Evolutionary conservation across 1,140 invertebrate species (phyloP).

Genomic region (Stratiolaelaps scimitus): DNA sequence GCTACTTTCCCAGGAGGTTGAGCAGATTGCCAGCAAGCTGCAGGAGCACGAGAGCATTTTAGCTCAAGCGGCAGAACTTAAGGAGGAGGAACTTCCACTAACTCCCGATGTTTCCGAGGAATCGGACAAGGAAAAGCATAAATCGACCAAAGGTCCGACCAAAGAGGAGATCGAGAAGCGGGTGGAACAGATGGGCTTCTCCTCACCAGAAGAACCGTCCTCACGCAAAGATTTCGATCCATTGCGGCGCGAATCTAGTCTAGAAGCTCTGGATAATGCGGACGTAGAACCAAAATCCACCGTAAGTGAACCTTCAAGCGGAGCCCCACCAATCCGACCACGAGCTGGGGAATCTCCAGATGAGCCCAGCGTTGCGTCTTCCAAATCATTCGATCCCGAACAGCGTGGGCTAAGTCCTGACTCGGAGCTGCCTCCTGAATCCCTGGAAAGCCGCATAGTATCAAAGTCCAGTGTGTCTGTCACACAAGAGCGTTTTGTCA

Average conservation of each 20-base stretch:
- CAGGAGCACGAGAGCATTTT: slow-evolving; percentile 15
- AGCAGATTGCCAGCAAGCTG: slow-evolving; percentile 18
- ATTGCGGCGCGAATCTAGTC: not conserved
- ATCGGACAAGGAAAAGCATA: not conserved
- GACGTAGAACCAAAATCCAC: not conserved
- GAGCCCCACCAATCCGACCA: not conserved
- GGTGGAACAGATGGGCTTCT: slow-evolving; percentile 4
- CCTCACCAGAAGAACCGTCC: slow-evolving; percentile 14
- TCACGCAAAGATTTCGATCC: slow-evolving; percentile 24
- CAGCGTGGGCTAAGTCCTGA: slow-evolving; percentile 21
- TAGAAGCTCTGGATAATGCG: not conserved
- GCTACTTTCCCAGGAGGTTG: not conserved
- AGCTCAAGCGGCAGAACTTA: too few species aligned
- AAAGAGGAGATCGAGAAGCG: slow-evolving; percentile 19
- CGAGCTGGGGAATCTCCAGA: not conserved
- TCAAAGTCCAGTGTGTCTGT: too few species aligned
- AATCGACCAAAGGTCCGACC: not conserved
- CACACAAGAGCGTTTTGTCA: too few species aligned
- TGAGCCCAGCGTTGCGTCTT: slow-evolving; percentile 11
- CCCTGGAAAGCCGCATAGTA: not conserved
- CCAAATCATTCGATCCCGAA: slow-evolving; percentile 7
- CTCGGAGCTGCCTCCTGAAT: slow-evolving; percentile 1
- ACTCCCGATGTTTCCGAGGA: slow-evolving; percentile 14
- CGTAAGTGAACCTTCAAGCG: slow-evolving; percentile 1
- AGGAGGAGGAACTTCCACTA: slow-evolving; percentile 18